Evolutionary conservation across 2,888 invertebrate species (phyloP).

Genomic region (Zeuzera pyrina): DNA sequence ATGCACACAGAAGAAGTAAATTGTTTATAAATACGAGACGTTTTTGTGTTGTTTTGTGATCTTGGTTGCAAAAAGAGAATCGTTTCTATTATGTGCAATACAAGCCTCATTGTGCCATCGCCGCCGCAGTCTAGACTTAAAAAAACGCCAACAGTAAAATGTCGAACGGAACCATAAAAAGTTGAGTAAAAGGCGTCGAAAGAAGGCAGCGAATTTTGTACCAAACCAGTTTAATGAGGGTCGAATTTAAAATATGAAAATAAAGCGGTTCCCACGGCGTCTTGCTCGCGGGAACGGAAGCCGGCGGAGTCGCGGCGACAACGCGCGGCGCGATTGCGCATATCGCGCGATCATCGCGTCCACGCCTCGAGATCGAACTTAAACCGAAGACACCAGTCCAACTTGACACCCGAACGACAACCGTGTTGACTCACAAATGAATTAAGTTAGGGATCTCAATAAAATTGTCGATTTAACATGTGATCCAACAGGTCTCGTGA

Average conservation of each 20-base stretch:
- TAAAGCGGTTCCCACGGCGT: conserved; percentile 70
- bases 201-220: conserved; percentile 72
- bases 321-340: conserved; percentile 14
- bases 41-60: no score
- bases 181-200: conserved; percentile 73
- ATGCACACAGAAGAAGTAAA: no score
- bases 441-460: conserved; percentile 28
- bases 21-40: no score
- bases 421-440: conserved; percentile 11
- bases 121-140: conserved; percentile 49
- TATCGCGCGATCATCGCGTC: conserved; percentile 32
- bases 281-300: conserved; percentile 71
- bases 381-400: neutral
- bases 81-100: conserved; percentile 38
- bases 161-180: conserved; percentile 72
- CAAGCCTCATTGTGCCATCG: conserved; percentile 39
- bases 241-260: conserved; percentile 72
- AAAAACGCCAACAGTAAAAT: conserved; percentile 59
- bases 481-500: conserved; percentile 37
- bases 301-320: conserved; percentile 22
- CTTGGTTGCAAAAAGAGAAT: no score
- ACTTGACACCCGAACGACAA: no score
- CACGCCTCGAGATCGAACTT: conserved; percentile 16
- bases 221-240: conserved; percentile 72
- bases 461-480: conserved; percentile 30